Percentiles rank a stretch among this genome's conserved stretches.
Conservation (phyloP, 1,140 invertebrate genomes). For the Elymnias hypermnestra region DNA sequence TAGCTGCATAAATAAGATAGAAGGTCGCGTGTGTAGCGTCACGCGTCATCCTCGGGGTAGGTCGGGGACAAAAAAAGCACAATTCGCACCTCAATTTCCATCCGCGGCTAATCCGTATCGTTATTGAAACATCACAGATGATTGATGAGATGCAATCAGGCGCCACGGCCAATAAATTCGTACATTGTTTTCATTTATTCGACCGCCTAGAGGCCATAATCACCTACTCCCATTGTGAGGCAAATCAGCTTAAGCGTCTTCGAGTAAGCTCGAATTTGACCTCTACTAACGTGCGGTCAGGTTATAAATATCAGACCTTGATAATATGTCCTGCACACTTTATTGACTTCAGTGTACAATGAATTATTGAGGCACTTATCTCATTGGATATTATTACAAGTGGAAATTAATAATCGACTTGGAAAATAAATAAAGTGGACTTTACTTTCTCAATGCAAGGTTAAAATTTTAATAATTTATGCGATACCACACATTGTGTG, state of each 20-base stretch:
- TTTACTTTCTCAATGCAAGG: background rate
- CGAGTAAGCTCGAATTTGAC: slow-evolving; percentile 32
- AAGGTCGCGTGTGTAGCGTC: slow-evolving; percentile 35
- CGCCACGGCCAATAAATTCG: slow-evolving; percentile 26
- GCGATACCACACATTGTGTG: too few species aligned
- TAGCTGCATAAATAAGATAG: slow-evolving; percentile 54
- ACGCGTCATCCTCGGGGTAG: slow-evolving; percentile 26
- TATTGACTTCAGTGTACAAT: slow-evolving; percentile 28
- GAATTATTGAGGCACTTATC: slow-evolving; percentile 31
- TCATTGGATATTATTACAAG: slow-evolving; percentile 25
- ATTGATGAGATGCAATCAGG: slow-evolving; percentile 41
- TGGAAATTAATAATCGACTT: slow-evolving; percentile 29
- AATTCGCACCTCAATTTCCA: slow-evolving; percentile 11
- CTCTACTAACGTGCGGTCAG: slow-evolving; percentile 24
- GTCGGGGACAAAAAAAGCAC: slow-evolving; percentile 13
- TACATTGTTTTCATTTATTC: slow-evolving; percentile 40
- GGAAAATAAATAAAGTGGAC: slow-evolving; percentile 20
- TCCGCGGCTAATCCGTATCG: slow-evolving; percentile 17
- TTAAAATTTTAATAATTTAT: background rate
- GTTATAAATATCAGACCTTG: slow-evolving; percentile 38
- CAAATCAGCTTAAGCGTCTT: slow-evolving; percentile 35
- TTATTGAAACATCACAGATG: slow-evolving; percentile 45
- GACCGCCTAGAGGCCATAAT: slow-evolving; percentile 31
- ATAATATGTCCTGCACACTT: slow-evolving; percentile 31
- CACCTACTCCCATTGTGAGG: slow-evolving; percentile 25